Base-by-base conservation (phyloP, 2,888 invertebrate species). In the Meiosimyza platycephala region DNA sequence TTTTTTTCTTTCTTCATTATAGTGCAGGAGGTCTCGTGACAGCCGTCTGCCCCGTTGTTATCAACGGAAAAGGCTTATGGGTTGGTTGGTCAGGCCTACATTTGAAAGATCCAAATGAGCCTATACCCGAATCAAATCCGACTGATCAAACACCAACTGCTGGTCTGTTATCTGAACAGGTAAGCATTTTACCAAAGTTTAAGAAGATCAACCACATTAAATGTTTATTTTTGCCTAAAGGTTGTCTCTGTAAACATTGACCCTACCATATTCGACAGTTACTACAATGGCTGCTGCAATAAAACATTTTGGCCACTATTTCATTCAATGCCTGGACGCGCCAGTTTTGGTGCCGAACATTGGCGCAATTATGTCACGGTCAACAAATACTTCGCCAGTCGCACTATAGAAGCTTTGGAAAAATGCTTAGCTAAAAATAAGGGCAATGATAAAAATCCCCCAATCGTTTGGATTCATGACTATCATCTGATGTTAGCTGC, bases 401-500 rank as follows among this genome's bases (percentile, higher is more conserved):
- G 93, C 83, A 94, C 95, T 1, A 90, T 95, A 70, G 88, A 89
- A 79, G 94, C 94, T 0, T 86, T 93, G 59, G 89, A 90, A 74
- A 86, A 87, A 71, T 87, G 89, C 28, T 75, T 85, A 65, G 89
- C 89, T 66, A 89, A 88, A 66, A 84, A 85, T 16, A 81, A 81
- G 71, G 85, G 82, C 3, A 76, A 78, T 62, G 86, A 85, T 11
- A 86, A 86, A 73, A 85, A 80, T 72, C 85, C 85, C 2, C 95
- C 96, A 0, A 91, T 97, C 72, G 92, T 97, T 3, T 97, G 97
- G 97, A 91, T 97, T 33, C 97, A 97, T 83, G 97, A 97, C 85
- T 97, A 97, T 85, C 97, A 97, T 84, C 90, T 97, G 18, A 96
- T 97, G 95, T 88, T 96, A 82, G 94, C 95, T 15, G 95, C 97